phyloP scores from a whole-genome alignment of 1,140 invertebrate species.

The Vanessa atalanta region DNA sequence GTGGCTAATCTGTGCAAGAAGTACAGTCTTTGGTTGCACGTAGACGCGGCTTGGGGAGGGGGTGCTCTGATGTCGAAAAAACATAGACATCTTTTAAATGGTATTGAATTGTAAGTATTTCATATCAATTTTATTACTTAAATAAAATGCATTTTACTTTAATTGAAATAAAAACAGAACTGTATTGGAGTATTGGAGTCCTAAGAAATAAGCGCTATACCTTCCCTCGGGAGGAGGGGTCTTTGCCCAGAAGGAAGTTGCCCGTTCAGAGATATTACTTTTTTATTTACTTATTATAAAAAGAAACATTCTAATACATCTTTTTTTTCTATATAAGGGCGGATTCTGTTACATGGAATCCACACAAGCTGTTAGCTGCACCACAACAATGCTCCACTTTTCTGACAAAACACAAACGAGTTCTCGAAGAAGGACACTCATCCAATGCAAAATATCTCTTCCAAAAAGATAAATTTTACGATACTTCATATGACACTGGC shows the following conservation, averaged over 20 bases:
- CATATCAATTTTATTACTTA: not conserved
- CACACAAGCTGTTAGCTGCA: constrained; percentile 93
- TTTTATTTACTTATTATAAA: not conserved
- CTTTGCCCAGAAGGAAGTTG: no score
- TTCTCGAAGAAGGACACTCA: constrained; percentile 84
- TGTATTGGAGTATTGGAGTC: no score
- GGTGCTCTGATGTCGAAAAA: constrained; percentile 92
- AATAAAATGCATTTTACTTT: not conserved
- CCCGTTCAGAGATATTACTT: not conserved
- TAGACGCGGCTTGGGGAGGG: constrained; percentile 97
- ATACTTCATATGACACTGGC: constrained; percentile 93
- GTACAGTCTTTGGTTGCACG: constrained; percentile 95
- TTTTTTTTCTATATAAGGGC: constrained; percentile 82
- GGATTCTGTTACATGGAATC: constrained; percentile 97
- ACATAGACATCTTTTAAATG: constrained; percentile 88
- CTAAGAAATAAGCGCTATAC: no score
- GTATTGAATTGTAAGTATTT: constrained; percentile 85
- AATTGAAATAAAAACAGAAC: no score
- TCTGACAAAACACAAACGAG: constrained; percentile 86
- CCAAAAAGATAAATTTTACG: constrained; percentile 98
- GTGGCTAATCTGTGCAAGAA: constrained; percentile 92
- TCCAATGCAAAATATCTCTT: constrained; percentile 94
- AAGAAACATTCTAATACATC: not conserved
- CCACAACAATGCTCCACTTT: constrained; percentile 95
- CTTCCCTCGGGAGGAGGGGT: no score